Conservation (phyloP, 2,113 vertebrate genomes). For the Coregonus clupeaformis region DNA sequence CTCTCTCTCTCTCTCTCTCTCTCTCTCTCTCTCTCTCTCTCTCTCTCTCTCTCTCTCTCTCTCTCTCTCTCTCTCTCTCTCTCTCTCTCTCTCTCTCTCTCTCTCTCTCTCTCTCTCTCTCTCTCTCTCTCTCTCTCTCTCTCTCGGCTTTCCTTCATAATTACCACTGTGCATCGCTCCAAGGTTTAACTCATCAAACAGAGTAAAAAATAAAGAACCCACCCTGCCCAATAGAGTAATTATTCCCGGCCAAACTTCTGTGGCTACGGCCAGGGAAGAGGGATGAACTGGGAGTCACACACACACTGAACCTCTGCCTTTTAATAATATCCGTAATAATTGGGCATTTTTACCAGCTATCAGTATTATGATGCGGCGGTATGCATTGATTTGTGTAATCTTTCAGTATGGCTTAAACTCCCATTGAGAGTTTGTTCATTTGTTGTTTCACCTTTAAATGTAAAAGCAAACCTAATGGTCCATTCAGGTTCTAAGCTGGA, state of each 20-base stretch:
- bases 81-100: not conserved
- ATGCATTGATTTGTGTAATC: no score
- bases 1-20: not conserved
- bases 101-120: no score
- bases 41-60: not conserved
- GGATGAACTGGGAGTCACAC: no score
- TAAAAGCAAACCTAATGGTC: no score
- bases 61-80: not conserved
- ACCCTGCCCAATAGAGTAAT: slow-evolving; percentile 20
- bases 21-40: not conserved
- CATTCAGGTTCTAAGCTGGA: not conserved
- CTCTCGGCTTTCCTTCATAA: slow-evolving; percentile 22
- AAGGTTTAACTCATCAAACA: slow-evolving; percentile 33
- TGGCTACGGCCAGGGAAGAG: slow-evolving; percentile 6
- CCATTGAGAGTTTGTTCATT: no score
- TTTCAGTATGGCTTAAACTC: no score
- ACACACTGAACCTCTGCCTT: no score
- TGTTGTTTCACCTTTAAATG: no score
- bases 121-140: no score
- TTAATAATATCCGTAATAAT: no score
- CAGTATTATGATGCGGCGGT: no score
- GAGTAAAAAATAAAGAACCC: not conserved
- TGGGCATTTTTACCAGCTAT: no score
- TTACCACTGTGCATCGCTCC: slow-evolving; percentile 21
- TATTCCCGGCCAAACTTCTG: slow-evolving; percentile 21